These are phyloP conservation scores for Muscina levida DNA, from an alignment of 2,888 invertebrate genomes.

Conservation along the genomic window DNA sequence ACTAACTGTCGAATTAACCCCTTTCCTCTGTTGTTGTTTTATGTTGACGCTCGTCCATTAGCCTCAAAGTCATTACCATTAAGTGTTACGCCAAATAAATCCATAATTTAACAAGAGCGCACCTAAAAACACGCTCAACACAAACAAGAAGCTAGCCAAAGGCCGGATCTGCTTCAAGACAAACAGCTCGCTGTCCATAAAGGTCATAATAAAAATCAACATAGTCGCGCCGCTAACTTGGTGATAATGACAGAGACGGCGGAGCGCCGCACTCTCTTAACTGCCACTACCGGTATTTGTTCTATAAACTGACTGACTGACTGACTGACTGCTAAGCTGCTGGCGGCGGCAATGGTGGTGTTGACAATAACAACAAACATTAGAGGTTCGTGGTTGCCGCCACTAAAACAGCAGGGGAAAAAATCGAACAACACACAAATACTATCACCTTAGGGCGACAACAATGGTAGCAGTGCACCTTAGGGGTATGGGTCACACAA, in stretches of 20 bases:
- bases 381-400: neutral
- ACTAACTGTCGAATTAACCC: neutral
- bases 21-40: neutral
- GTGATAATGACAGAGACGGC: slow-evolving; percentile 61
- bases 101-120: slow-evolving; percentile 46
- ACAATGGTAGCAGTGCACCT: neutral
- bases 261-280: neutral
- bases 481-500: neutral
- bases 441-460: neutral
- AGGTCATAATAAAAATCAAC: slow-evolving; percentile 51
- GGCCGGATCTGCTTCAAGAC: slow-evolving; percentile 2
- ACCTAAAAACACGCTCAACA: neutral
- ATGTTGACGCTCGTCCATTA: neutral
- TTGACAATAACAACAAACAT: slow-evolving; percentile 24
- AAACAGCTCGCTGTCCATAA: neutral
- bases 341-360: no score
- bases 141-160: neutral
- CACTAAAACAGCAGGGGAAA: slow-evolving; percentile 1
- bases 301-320: slow-evolving; percentile 22
- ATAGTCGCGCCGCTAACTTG: slow-evolving; percentile 62
- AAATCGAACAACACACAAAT: slow-evolving; percentile 7
- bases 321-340: no score
- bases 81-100: slow-evolving; percentile 44
- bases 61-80: slow-evolving; percentile 50
- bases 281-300: slow-evolving; percentile 35